Conservation (phyloP, 2,113 vertebrate species). For the Myotis lucifugus region DNA sequence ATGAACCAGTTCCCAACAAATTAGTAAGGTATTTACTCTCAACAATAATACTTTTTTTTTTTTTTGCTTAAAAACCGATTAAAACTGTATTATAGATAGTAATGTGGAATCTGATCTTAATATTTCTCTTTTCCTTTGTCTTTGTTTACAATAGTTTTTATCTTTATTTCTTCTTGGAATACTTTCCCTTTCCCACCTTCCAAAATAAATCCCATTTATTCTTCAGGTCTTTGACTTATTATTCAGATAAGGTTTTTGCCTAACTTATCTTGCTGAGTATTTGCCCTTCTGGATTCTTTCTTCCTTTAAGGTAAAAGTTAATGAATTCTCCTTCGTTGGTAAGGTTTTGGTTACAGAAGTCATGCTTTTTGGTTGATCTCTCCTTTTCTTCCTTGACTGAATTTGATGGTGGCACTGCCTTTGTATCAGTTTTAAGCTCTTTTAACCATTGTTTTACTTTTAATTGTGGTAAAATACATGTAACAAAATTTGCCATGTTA, state of each 20-base stretch:
- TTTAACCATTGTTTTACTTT: neutral
- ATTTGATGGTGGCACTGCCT: neutral
- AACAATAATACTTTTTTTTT: neutral
- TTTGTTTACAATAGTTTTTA: neutral
- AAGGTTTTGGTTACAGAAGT: neutral
- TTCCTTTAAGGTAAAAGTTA: neutral
- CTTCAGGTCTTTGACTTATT: neutral
- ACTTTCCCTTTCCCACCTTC: neutral
- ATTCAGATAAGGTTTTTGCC: neutral
- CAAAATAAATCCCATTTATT: neutral
- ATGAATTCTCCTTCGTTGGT: neutral
- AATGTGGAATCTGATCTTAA: neutral
- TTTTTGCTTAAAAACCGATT: neutral
- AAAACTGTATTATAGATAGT: neutral
- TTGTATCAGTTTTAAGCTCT: neutral
- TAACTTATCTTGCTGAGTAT: neutral
- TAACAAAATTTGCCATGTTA: neutral
- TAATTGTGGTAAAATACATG: neutral
- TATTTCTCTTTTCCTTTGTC: neutral
- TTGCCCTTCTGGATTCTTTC: neutral
- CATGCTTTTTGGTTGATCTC: neutral
- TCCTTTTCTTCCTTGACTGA: neutral
- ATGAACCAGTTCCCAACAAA: neutral
- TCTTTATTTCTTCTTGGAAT: neutral
- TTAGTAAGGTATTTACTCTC: neutral